phyloP scores from a whole-genome alignment of 2,888 invertebrate genomes.

The Lordiphosa andalusiaca region DNA sequence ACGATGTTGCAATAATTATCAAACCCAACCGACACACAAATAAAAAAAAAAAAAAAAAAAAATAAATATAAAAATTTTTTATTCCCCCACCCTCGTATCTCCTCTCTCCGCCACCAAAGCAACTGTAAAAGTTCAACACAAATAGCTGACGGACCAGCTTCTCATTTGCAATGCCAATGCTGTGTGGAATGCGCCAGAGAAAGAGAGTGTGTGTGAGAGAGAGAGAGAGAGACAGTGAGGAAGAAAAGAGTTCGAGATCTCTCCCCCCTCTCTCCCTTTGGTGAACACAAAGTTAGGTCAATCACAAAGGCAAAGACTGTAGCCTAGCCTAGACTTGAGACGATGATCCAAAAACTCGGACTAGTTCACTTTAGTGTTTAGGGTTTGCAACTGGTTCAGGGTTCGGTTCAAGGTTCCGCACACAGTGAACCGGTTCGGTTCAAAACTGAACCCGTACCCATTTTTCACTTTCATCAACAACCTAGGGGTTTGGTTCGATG shows the following conservation, averaged over 20 bases:
- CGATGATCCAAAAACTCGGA: too few relatives aligned
- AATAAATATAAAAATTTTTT: background rate
- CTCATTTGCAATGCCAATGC: conserved; percentile 32
- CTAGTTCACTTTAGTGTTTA: too few relatives aligned
- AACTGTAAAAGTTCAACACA: conserved; percentile 16
- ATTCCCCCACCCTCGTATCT: background rate
- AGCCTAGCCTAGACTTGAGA: too few relatives aligned
- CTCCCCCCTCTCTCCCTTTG: background rate
- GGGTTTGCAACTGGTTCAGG: too few relatives aligned
- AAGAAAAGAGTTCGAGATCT: background rate
- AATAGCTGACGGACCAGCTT: conserved; percentile 4
- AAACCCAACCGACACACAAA: conserved; percentile 24
- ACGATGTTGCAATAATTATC: conserved; percentile 66
- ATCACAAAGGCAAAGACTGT: too few relatives aligned
- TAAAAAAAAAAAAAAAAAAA: conserved; percentile 1
- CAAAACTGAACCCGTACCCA: too few relatives aligned
- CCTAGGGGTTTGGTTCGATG: too few relatives aligned
- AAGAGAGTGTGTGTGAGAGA: background rate
- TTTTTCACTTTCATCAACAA: too few relatives aligned
- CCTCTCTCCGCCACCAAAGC: conserved; percentile 1
- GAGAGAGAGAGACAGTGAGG: conserved; percentile 2
- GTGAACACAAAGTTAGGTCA: too few relatives aligned
- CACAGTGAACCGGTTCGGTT: too few relatives aligned
- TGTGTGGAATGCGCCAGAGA: conserved; percentile 6
- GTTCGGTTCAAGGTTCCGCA: too few relatives aligned